Base-by-base conservation (phyloP, 2,797 vertebrate genomes). In the Mus spretus region DNA sequence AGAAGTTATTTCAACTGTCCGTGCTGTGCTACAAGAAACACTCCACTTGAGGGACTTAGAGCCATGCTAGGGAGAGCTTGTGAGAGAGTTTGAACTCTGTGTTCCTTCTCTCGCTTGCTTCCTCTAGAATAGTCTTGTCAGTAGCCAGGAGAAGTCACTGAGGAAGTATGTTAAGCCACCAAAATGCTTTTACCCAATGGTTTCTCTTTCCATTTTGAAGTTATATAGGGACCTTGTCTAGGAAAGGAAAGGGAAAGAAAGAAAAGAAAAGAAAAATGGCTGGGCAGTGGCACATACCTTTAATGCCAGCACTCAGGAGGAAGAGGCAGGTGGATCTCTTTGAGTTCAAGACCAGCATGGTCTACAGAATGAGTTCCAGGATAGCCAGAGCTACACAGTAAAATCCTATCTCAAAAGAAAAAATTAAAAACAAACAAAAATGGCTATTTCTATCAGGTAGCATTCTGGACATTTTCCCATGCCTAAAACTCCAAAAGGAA, bases 71-170 rank as follows among this genome's bases (percentile, higher is more conserved):
- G 63, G 78, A 86, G 34, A 79, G 87, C 88, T 84, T 89, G 75
- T 95, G 77, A 92, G 92, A 82, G 47, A 96, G 93, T 95, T 93
- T 92, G 81, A 84, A 96, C 97, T 14, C 96, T 14, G 92, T 96
- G 85, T 89, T 85, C 77, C 95, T 86, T 47, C 89, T 96, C 91
- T 50, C 11, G 14, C 34, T 53, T n/a, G 20, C 15, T 57, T 85
- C 53, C 90, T 19, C 37, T 79, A 80, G 59, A 83, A 63, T 15
- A 59, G 85, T 84, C 78, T 34, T 50, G 13, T 61, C 77, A 78
- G 55, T 79, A 96, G 1, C 74, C 96, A 97, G 3, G 17, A 10
- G 40, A 85, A 12, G 63, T 93, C 63, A 94, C 77, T 95, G 90
- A 92, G 74, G 26, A 83, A 93, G 91, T 72, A 0, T 72, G 67